Percentiles rank a stretch among this genome's conserved stretches.
phyloP scores from a whole-genome alignment of 2,888 invertebrate genomes.

The Epinotia demarniana region DNA sequence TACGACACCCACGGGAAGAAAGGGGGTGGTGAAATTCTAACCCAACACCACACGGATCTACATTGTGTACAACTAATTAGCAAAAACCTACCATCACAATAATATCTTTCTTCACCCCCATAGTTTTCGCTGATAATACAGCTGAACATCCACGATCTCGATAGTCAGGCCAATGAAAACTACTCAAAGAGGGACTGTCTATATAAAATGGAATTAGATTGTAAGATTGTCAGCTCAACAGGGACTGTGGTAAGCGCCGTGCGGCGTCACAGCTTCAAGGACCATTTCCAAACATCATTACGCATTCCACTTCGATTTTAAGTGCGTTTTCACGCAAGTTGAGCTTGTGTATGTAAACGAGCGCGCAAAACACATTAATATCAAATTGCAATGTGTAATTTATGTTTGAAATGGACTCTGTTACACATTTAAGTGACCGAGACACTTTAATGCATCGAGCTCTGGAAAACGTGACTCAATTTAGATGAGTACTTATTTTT shows the following conservation, averaged over 20 bases:
- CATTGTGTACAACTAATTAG: background rate
- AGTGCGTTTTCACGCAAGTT: background rate
- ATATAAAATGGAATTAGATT: slow-evolving; percentile 50
- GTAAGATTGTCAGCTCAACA: slow-evolving; percentile 44
- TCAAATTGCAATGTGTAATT: background rate
- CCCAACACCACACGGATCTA: no score
- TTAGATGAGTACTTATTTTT: background rate
- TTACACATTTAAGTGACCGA: no score
- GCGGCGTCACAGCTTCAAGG: background rate
- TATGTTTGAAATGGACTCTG: background rate
- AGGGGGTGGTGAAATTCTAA: no score
- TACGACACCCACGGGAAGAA: no score
- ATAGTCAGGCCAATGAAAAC: slow-evolving; percentile 24
- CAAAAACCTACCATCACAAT: background rate
- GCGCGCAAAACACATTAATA: background rate
- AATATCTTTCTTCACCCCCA: background rate
- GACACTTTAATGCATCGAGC: slow-evolving; percentile 11
- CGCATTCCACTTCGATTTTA: background rate
- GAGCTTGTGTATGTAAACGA: background rate
- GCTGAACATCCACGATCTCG: slow-evolving; percentile 14
- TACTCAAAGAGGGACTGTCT: slow-evolving; percentile 32
- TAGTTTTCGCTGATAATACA: background rate
- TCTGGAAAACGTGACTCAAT: slow-evolving; percentile 7
- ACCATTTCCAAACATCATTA: background rate
- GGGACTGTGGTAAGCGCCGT: slow-evolving; percentile 12